phyloP scores from a whole-genome alignment of 2,113 vertebrate genomes.

The Machaerirhynchus nigripectus region DNA sequence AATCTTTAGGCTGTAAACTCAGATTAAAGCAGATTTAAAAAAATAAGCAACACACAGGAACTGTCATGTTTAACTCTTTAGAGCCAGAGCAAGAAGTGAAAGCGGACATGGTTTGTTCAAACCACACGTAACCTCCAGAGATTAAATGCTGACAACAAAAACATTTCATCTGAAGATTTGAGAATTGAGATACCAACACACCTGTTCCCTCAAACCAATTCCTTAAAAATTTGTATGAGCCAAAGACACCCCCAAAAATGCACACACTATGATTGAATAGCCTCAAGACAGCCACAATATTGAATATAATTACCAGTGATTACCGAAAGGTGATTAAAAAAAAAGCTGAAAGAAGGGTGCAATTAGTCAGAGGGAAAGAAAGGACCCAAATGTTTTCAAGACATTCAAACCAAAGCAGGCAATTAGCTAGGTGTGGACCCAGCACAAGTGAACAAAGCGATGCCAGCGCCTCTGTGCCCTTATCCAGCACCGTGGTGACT shows the following conservation, averaged over 20 bases:
- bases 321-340: not conserved
- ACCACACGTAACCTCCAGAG: not conserved
- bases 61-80: not conserved
- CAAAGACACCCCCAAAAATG: not conserved
- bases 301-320: not conserved
- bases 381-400: not conserved
- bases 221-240: not conserved
- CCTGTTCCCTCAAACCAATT: not conserved
- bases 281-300: not conserved
- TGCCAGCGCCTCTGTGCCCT: fast-evolving
- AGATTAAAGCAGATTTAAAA: not conserved
- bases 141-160: not conserved
- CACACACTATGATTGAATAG: not conserved
- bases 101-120: not conserved
- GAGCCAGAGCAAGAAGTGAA: not conserved
- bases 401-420: not conserved
- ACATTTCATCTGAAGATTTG: not conserved
- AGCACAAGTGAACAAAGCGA: not conserved
- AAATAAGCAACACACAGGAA: not conserved
- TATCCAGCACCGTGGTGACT: fast-evolving
- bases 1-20: not conserved
- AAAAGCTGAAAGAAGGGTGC: not conserved
- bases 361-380: slow-evolving; percentile 31
- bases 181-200: not conserved
- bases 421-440: slow-evolving; percentile 2